Base-by-base conservation (phyloP, 2,888 invertebrate genomes). In the Schizotus pectinicornis region DNA sequence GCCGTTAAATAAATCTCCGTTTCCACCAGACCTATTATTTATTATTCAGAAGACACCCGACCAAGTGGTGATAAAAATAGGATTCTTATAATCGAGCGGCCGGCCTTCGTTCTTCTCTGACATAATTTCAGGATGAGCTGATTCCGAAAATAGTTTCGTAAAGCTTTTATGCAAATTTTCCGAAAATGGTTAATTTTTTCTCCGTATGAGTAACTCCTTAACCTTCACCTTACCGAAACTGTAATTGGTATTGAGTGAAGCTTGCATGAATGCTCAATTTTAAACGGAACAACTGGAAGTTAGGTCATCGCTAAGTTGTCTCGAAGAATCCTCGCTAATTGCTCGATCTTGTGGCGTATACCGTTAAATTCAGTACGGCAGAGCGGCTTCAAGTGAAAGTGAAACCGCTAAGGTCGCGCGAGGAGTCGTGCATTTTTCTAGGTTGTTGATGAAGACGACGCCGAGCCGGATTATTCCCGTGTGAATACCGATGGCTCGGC, bases 351-450 rank as follows among this genome's bases (percentile, higher is more conserved):
- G 55, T 42, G 49, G 42, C 55, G 49, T 42, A n/a, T n/a, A 43
- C 36, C 34, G 43, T 36, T 42, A 47, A 54, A 56, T 54, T 33
- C 41, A 48, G 36, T 30, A 36, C 53, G 9, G 53, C 35, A 51
- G 48, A 43, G 49, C 37, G 43, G 30, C n/a, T 7, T 51, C 13
- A 43, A 59, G 59, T 59, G 59, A 59, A 59, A 59, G 59, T 55
- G 55, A 51, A 46, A 12, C 33, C 51, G 33, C 7, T 59, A 59
- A 59, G 59, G 59, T 59, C 59, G 54, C 33, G 31, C 56, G 37
- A 22, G 22, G 59, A 63, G 57, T 64, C 67, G 65, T 64, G 64
- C 22, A 57, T 59, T 64, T 63, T 59, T 65, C 62, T 64, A 61
- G 53, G 57, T 59, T 65, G 61, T 61, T 61, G 61, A 62, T 56